A percentile compares a stretch with the other conserved stretches of the same genome.
Evolutionary conservation across 1,140 invertebrate species (phyloP).

Genomic region (Drosophila asahinai): DNA sequence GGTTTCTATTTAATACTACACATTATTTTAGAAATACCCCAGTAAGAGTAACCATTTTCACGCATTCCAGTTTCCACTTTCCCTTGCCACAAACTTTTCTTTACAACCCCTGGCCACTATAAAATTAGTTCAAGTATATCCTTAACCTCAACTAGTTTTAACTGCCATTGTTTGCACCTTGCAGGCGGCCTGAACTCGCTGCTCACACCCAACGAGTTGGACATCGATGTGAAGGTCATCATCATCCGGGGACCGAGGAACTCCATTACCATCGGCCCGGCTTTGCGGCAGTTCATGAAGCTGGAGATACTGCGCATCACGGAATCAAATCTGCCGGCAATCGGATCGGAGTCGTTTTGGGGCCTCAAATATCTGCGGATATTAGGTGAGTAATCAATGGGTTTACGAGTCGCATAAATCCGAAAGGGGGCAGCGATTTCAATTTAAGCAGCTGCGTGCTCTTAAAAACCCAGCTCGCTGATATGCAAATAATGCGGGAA

Average conservation of each 20-base stretch:
- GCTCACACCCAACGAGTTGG: slow-evolving; percentile 87
- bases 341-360: slow-evolving; percentile 92
- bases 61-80: neutral
- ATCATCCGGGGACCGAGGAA: slow-evolving; percentile 90
- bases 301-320: slow-evolving; percentile 91
- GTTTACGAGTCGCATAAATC: slow-evolving; percentile 54
- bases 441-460: slow-evolving; percentile 59
- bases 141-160: slow-evolving; percentile 22
- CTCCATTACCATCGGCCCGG: slow-evolving; percentile 91
- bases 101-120: slow-evolving; percentile 1
- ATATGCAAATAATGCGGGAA: slow-evolving; percentile 74
- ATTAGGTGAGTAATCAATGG: slow-evolving; percentile 85
- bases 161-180: slow-evolving; percentile 80
- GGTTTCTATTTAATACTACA: neutral
- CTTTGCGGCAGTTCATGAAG: slow-evolving; percentile 87
- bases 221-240: slow-evolving; percentile 88
- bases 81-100: neutral
- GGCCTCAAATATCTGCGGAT: slow-evolving; percentile 89
- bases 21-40: neutral
- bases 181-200: slow-evolving; percentile 87
- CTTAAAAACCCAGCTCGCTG: slow-evolving; percentile 51
- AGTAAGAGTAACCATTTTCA: neutral
- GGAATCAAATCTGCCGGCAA: slow-evolving; percentile 91
- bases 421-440: slow-evolving; percentile 47
- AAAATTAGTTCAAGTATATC: slow-evolving; percentile 44